Evolutionary conservation across 1,140 invertebrate species (phyloP), one percentile per base, ranked within the genome.

Genomic region (Paralvinella palmiformis): DNA sequence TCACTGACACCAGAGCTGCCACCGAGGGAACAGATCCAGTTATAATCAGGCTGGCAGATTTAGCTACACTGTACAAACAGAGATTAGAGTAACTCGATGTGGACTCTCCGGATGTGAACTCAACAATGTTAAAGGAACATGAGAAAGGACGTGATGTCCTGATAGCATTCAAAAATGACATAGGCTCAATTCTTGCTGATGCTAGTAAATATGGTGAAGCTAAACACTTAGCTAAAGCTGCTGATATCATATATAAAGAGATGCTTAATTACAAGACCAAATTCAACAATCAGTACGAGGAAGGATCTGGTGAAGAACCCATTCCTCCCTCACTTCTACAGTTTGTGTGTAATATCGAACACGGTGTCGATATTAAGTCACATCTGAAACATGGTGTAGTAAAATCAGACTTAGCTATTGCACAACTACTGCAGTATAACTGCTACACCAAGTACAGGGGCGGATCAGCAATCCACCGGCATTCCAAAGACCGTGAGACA

Each of bases 361-460:
- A 65, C 35, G 57, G 66, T 17, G 53, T 59, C 1, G 62, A 64
- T 53, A 63, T 59, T 13, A 69, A 58, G 55, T 62, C 45, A 22
- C 66, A 68, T 57, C 45, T 68, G 13, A 24, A 59, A 7, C 41
- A 48, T 58, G 50, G 52, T 20, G 59, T 59, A 63, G 59, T 59
- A n/a, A 64, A 62, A 41, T 55, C 63, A 13, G 50, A 63, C 17
- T 22, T 65, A 1, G 53, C 63, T 4, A 64, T 69, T 20, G 37
- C 68, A 29, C 60, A 69, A 29, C 57, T 69, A 3, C 55, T 71
- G 5, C 63, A 69, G 32, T 68, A 55, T 41, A 71, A 69, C 36
- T 69, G 48, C 36, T 61, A 32, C 53, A 1, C 53, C 6, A 53
- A 60, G 24, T 41, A 24, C 20, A 55, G 37, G n/a, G 55, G 62